These are phyloP conservation scores for Colletes latitarsis DNA, from an alignment of 1,140 invertebrate species.

Conservation along the genomic window DNA sequence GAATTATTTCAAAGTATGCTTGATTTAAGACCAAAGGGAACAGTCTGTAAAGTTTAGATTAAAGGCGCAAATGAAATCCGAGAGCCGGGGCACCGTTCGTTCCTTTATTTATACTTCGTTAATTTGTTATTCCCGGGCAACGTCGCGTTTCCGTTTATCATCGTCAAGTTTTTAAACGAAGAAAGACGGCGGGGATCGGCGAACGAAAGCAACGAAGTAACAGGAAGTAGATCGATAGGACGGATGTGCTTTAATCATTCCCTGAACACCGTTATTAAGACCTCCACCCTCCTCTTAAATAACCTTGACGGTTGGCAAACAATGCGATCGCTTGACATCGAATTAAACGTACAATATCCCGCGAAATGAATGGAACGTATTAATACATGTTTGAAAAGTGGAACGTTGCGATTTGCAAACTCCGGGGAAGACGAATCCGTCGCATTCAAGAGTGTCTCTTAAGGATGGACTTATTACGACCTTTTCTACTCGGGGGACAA, in stretches of 20 bases:
- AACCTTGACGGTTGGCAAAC: not conserved
- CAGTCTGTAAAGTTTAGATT: constrained; percentile 20
- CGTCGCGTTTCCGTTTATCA: not conserved
- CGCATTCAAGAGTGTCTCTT: constrained; percentile 3
- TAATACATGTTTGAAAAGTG: constrained; percentile 2
- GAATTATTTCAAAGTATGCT: constrained; percentile 7
- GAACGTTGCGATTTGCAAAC: not conserved
- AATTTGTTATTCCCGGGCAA: not conserved
- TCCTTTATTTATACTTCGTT: constrained; percentile 1
- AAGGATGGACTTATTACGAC: constrained; percentile 33
- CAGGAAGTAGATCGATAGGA: no score
- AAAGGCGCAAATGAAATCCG: constrained; percentile 16
- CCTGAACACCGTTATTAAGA: no score
- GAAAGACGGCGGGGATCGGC: not conserved
- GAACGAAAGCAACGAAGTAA: no score
- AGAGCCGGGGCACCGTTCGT: not conserved
- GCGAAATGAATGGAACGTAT: not conserved
- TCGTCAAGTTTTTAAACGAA: not conserved
- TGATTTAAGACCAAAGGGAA: constrained; percentile 13
- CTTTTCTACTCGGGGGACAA: constrained; percentile 26
- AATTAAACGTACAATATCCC: not conserved
- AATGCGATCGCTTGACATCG: not conserved
- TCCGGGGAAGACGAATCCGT: not conserved
- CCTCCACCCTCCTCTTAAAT: no score
- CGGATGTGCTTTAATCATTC: no score